Evolutionary conservation across 2,113 vertebrate species (phyloP), one percentile per base, ranked within the genome.

Genomic region (Argyrosomus japonicus): DNA sequence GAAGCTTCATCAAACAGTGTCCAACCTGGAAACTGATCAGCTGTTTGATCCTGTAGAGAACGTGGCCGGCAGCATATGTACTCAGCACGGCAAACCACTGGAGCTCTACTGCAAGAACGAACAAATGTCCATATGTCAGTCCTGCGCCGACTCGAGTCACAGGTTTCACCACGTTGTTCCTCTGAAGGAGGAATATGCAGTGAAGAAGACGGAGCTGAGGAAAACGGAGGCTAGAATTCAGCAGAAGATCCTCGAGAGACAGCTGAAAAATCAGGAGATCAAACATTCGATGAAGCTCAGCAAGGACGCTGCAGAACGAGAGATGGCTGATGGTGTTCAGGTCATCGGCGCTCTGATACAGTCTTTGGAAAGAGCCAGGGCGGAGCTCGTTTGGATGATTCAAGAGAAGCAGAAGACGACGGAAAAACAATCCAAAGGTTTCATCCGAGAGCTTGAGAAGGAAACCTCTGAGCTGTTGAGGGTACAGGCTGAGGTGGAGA

Each of bases 41-140:
- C 43, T 25, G 4, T 53, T 17, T 51, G 19, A 36, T 62, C 2
- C 29, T 36, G 60, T 12, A 5, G 58, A 50, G 29, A 57, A 53
- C 1, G 17, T 0, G 32, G 51, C 1, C 2, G 36, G 15, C 18
- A 18, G 12, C 4, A 6, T 53, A 21, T 75, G 73, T 64, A 27
- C 47, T 5, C 2, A 32, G 13, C 71, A 61, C 0, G 32, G 10
- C 13, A 13, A 25, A 65, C 61, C 48, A 45, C 50, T 76, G 36
- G 71, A 65, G 32, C n/a, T 56, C 48, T 56, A 45, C 74, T 65
- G 74, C 50, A 53, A 56, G 48, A 21, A 54, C 1, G 62, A 76
- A 6, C n/a, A 65, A 3, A 65, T 21, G 60, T 2, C 17, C 19
- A 53, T 63, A 18, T 75, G 72, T 36, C 57, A 1, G 45, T n/a